Base-by-base conservation (phyloP, 2,113 vertebrate genomes). In the Pteronura brasiliensis region DNA sequence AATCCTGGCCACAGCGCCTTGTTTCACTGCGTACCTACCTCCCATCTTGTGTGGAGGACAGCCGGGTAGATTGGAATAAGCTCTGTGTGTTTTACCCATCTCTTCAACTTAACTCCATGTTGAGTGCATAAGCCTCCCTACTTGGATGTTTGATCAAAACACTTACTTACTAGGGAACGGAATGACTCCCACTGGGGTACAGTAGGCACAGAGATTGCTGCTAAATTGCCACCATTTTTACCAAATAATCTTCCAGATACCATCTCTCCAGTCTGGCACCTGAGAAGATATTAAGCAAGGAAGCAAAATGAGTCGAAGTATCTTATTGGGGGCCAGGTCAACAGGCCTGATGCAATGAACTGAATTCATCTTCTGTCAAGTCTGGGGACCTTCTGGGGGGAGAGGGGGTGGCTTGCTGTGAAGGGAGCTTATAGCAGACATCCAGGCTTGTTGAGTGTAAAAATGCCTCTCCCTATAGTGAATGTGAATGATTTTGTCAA, bases 71-170 rank as follows among this genome's bases (percentile, higher is more conserved):
- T 61, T 81, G 49, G 87, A 95, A 97, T 97, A 89, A 94, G 80
- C 89, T 96, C 93, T 96, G 96, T 96, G 94, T 95, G 96, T 89
- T 97, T 98, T 97, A 89, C 83, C 86, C 72, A 82, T 97, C 95
- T 98, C 93, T 96, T 93, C 96, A 97, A 97, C 96, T 98, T 98
- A 98, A 94, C 97, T 97, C 79, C 98, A 98, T 67, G 95, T 96
- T n/a, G 97, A 97, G 98, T 65, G 1, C 90, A 93, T 49, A 59
- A 89, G 94, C 91, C 52, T 98, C 96, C 97, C 96, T 91, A 76
- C 93, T 92, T 94, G 90, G 76, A 86, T 65, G 72, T 95, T 88
- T 98, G 97, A 98, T 98, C 97, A 97, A 97, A 90, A 61, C 96
- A 94, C 95, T 96, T 95, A 85, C 93, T 85, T 77, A 87, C 61